These are phyloP conservation scores for Strongylocentrotus purpuratus DNA, from an alignment of 35 echinoderm and acorn worm genomes.

Conservation along the genomic window DNA sequence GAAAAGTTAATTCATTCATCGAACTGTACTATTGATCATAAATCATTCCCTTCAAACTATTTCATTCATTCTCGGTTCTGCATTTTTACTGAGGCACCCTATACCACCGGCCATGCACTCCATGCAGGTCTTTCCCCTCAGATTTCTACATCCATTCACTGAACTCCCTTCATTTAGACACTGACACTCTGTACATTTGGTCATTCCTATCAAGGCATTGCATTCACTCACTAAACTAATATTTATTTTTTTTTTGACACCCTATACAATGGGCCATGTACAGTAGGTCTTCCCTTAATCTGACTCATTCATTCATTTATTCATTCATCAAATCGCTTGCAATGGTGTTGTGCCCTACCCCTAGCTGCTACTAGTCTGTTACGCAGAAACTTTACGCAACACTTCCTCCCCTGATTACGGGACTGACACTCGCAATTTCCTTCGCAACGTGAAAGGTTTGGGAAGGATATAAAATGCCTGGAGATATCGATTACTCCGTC, in stretches of 20 bases:
- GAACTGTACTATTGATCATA: no score
- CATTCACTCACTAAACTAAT: no score
- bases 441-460: background rate
- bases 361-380: background rate
- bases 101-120: background rate
- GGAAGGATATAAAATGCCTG: background rate
- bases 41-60: background rate
- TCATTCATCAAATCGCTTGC: background rate
- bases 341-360: background rate
- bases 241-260: background rate
- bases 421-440: background rate
- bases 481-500: background rate
- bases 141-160: background rate
- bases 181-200: no score
- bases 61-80: background rate
- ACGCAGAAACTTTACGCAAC: slow-evolving; percentile 26
- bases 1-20: no score
- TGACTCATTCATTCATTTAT: background rate
- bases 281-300: background rate
- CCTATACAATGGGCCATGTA: background rate
- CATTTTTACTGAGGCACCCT: background rate
- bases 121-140: background rate
- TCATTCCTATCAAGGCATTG: no score
- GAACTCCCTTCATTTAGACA: background rate
- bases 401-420: background rate